Base-by-base conservation (phyloP, 2,888 invertebrate species). In the Halocaridina rubra region DNA sequence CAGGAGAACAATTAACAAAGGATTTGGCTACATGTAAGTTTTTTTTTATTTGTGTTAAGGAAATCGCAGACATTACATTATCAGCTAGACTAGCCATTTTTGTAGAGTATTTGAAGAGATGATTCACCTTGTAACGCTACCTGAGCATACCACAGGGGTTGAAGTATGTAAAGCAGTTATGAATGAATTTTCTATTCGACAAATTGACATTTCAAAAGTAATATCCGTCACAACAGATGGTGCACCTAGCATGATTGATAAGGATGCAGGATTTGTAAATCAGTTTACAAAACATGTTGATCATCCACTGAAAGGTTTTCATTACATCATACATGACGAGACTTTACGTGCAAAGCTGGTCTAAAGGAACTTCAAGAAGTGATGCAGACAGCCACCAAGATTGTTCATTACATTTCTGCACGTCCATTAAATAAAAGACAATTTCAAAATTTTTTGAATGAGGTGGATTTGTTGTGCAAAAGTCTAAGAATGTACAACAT, bases 181-280 rank as follows among this genome's bases (percentile, higher is more conserved):
- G 7, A 10, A 61, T 61, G 61, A 61, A 61, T 10, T 71, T 22
- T 24, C 71, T 13, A 24, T 30, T 71, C 32, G 27, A 29, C 71
- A 71, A 13, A 39, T 39, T 39, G 7, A 39, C 13, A 39, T 39
- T 39, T 39, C 7, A 39, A 13, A 39, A 39, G 71, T 74, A 74
- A 19, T 33, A 33, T 74, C 33, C 19, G 74, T 24, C 74, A 74
- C 74, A 74, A 74, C 74, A 74, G 32, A 39, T 74, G 74, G 74
- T 39, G 74, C 32, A 10, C 53, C 46, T 39, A 74, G 24, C 74
- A 74, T 74, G 74, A 74, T 24, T 74, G 74, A 32, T 74, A 46
- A 39, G 74, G 30, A 74, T 10, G 74, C 74, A 39, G 39, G 74
- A 74, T 74, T 74, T 74, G 74, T 74, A 71, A 71, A 29, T 7